phyloP scores from a whole-genome alignment of 92 coral and sea anemone species.

The Epizoanthus rinbou region DNA sequence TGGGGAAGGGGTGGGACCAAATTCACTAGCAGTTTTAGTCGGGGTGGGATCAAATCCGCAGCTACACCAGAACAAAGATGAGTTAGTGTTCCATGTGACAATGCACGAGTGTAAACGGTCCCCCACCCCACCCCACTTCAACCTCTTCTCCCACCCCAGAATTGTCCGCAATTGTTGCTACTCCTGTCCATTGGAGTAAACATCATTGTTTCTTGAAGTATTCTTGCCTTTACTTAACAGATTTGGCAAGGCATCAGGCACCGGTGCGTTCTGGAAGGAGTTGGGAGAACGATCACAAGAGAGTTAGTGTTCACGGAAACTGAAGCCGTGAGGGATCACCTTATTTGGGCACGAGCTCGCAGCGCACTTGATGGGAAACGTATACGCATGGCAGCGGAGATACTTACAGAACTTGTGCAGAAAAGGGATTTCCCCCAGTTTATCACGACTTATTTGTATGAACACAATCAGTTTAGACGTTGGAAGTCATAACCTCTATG shows the following conservation, averaged over 20 bases:
- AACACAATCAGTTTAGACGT: constrained; percentile 49
- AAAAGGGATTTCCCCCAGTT: constrained; percentile 79
- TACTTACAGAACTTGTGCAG: constrained; percentile 67
- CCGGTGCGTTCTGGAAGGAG: constrained; percentile 69
- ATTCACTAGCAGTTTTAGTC: too few species aligned
- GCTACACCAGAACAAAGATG: too few species aligned
- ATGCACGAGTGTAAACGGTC: too few species aligned
- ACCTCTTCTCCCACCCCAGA: too few species aligned
- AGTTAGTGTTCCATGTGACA: too few species aligned
- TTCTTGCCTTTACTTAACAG: constrained; percentile 28
- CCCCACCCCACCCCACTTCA: too few species aligned
- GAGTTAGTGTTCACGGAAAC: constrained; percentile 52
- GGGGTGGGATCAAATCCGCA: too few species aligned
- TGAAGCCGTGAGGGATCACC: constrained; percentile 37
- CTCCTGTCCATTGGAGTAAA: too few species aligned
- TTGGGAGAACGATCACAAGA: constrained; percentile 66
- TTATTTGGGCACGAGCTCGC: constrained; percentile 43
- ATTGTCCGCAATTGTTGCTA: too few species aligned
- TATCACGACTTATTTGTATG: constrained; percentile 79
- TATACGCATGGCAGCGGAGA: constrained; percentile 54
- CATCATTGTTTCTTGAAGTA: too few species aligned
- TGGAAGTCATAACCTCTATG: constrained; percentile 18
- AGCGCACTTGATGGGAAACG: constrained; percentile 49
- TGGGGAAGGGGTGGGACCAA: too few species aligned
- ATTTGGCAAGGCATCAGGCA: constrained; percentile 91